phyloP scores from a whole-genome alignment of 2,113 vertebrate genomes.

The Spea multiplicata region DNA sequence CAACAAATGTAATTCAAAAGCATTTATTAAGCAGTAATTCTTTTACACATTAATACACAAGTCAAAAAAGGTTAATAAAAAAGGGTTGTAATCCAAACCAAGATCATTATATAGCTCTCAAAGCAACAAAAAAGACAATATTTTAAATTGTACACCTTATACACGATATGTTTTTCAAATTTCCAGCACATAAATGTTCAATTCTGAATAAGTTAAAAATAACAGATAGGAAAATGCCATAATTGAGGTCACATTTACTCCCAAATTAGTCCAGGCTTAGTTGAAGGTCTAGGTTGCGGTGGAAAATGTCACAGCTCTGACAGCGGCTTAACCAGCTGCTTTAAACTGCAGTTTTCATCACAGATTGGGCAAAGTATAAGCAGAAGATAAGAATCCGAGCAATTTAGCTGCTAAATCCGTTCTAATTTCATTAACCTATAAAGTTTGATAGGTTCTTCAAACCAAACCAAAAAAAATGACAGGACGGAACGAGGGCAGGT shows the following conservation, averaged over 20 bases:
- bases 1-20: slow-evolving; percentile 6
- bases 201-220: slow-evolving; percentile 22
- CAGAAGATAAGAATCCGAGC: too few relatives aligned
- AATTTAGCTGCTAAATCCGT: too few relatives aligned
- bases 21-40: slow-evolving; percentile 35
- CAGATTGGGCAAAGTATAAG: too few relatives aligned
- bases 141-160: slow-evolving; percentile 31
- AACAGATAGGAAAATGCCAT: not conserved
- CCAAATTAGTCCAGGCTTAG: not conserved
- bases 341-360: too few relatives aligned
- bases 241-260: slow-evolving; percentile 7
- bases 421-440: too few relatives aligned
- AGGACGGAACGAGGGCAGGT: too few relatives aligned
- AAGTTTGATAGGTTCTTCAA: too few relatives aligned
- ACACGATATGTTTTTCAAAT: not conserved
- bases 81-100: slow-evolving; percentile 5
- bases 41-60: slow-evolving; percentile 28
- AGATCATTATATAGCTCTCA: not conserved
- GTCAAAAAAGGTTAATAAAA: not conserved
- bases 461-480: too few relatives aligned
- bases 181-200: slow-evolving; percentile 2
- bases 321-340: too few relatives aligned
- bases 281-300: not conserved
- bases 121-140: not conserved
- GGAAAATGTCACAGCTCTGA: not conserved